These are phyloP conservation scores for Etheostoma perlongum DNA, from an alignment of 2,797 vertebrate genomes.

Conservation along the genomic window DNA sequence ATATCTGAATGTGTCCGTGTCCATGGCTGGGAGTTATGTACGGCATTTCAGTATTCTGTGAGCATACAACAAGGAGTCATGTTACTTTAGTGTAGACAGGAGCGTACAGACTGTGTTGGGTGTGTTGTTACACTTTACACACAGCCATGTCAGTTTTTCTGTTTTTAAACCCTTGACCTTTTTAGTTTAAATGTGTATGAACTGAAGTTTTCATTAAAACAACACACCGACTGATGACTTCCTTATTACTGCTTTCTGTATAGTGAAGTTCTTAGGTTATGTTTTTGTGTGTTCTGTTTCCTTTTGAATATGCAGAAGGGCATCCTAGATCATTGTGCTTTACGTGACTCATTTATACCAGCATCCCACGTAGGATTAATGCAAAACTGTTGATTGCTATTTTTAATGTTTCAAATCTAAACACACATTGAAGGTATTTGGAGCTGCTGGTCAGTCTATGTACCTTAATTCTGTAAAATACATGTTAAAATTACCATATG, in stretches of 20 bases:
- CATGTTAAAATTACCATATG: conserved; percentile 57
- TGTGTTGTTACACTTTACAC: conserved; percentile 46
- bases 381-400: conserved; percentile 57
- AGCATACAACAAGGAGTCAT: conserved; percentile 70
- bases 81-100: conserved; percentile 67
- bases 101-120: conserved; percentile 50
- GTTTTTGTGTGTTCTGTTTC: conserved; percentile 60
- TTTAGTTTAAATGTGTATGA: conserved; percentile 8
- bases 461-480: conserved; percentile 77
- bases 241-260: conserved; percentile 18
- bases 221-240: conserved; percentile 4
- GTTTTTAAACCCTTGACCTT: conserved; percentile 23
- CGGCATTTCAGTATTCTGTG: conserved; percentile 76
- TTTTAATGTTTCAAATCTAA: conserved; percentile 66
- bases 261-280: conserved; percentile 6
- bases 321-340: conserved; percentile 40
- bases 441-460: conserved; percentile 90
- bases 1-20: conserved; percentile 61
- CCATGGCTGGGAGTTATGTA: conserved; percentile 67
- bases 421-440: conserved; percentile 80
- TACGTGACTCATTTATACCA: conserved; percentile 49
- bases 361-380: conserved; percentile 45
- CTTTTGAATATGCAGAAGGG: conserved; percentile 66
- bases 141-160: conserved; percentile 37
- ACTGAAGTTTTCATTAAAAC: conserved; percentile 16